Evolutionary conservation across 2,888 invertebrate genomes (phyloP).

Genomic region (Leptothorax acervorum): DNA sequence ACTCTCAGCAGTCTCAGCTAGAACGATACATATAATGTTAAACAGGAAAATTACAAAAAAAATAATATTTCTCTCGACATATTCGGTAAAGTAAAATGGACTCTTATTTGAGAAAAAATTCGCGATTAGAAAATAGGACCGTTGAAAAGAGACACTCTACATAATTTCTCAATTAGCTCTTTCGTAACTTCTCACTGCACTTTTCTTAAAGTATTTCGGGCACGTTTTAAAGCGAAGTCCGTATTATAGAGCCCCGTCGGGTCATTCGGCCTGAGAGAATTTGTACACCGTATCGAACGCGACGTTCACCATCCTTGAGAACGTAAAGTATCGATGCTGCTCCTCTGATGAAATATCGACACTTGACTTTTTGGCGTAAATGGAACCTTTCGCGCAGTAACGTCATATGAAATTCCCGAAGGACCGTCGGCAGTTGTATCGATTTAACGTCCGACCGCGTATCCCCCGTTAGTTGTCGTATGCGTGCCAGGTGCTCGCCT

Average conservation of each 20-base stretch:
- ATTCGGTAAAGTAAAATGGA: background rate
- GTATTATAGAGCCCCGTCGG: background rate
- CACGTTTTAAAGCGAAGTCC: constrained; percentile 7
- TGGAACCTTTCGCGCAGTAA: constrained; percentile 42
- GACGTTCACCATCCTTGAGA: constrained; percentile 15
- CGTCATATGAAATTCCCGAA: constrained; percentile 43
- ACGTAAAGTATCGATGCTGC: constrained; percentile 47
- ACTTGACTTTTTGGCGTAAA: constrained; percentile 48
- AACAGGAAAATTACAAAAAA: background rate
- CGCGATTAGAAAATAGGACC: background rate
- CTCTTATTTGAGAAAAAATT: background rate
- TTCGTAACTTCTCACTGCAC: background rate
- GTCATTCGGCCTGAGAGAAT: constrained; percentile 21
- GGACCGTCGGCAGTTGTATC: constrained; percentile 48
- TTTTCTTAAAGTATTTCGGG: background rate
- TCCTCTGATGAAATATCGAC: constrained; percentile 50
- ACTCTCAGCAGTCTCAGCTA: background rate
- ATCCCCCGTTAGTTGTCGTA: constrained; percentile 50
- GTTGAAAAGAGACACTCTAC: background rate
- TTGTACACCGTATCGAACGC: background rate
- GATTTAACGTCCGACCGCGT: constrained; percentile 52
- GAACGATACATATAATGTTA: background rate
- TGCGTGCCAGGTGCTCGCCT: constrained; percentile 41
- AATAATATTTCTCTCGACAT: background rate
- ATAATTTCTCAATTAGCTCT: background rate